These are phyloP conservation scores for Platygyra sinensis DNA, from an alignment of 64 coral and sea anemone genomes.

Conservation along the genomic window DNA sequence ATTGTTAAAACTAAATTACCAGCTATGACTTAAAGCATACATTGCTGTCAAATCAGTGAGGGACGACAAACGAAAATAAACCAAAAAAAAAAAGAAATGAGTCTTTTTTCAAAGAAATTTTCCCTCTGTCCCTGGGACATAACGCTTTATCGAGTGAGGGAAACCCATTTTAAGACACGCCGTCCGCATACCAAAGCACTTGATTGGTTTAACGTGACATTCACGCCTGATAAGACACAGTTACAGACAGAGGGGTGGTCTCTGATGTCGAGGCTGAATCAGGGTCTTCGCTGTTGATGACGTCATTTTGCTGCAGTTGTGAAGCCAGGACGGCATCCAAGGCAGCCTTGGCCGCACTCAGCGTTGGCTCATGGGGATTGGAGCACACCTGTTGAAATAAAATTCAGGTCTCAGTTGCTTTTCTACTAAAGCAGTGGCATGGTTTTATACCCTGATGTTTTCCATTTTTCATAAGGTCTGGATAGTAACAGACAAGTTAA, in stretches of 20 bases:
- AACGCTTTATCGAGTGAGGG: not conserved
- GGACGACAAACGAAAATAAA: not conserved
- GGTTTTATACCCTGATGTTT: too few relatives aligned
- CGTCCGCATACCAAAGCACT: not conserved
- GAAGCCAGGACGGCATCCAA: constrained; percentile 48
- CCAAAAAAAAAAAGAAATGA: not conserved
- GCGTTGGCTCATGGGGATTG: constrained; percentile 30
- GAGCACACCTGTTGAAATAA: constrained; percentile 9
- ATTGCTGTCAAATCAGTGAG: not conserved
- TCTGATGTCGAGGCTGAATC: constrained; percentile 55
- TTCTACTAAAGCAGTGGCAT: not conserved
- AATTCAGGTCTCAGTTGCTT: not conserved
- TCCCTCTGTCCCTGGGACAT: too few relatives aligned
- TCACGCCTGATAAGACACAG: constrained; percentile 60
- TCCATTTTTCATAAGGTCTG: too few relatives aligned
- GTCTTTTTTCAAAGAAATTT: too few relatives aligned
- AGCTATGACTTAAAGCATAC: not conserved
- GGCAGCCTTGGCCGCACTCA: constrained; percentile 36
- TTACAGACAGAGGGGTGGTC: constrained; percentile 41
- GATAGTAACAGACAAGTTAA: too few relatives aligned
- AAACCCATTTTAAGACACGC: not conserved
- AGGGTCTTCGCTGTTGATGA: constrained; percentile 44
- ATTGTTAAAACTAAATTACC: not conserved
- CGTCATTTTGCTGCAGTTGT: constrained; percentile 50
- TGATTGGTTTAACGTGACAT: not conserved